Conservation (phyloP, 2,113 vertebrate genomes). For the Peucedramus taeniatus region DNA sequence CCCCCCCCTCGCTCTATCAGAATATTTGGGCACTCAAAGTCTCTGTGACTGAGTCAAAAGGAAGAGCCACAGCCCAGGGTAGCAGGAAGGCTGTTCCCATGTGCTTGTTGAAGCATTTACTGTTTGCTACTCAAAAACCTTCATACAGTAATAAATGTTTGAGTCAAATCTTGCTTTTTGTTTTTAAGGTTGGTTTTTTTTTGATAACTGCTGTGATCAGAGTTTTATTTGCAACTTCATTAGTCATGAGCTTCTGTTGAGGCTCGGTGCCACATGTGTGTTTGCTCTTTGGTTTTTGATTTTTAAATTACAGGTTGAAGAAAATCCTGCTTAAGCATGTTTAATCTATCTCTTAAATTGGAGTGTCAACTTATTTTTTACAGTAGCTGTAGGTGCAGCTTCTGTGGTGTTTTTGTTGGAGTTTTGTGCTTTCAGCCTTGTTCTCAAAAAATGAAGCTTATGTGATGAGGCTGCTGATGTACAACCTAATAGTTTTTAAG, state of each 20-base stretch:
- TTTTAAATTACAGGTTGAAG: constrained; percentile 46
- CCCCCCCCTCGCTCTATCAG: background rate
- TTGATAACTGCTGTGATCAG: constrained; percentile 2
- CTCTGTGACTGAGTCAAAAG: background rate
- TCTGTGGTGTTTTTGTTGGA: background rate
- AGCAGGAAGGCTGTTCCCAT: background rate
- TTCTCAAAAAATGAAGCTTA: background rate
- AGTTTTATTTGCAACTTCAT: constrained; percentile 7
- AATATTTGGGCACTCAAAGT: background rate
- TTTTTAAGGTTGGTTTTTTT: background rate
- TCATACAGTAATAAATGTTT: background rate
- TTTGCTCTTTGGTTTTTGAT: background rate
- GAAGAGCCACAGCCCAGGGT: background rate
- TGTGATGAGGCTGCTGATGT: background rate
- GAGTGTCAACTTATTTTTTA: background rate
- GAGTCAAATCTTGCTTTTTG: constrained; percentile 29
- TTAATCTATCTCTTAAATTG: constrained; percentile 10
- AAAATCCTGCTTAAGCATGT: constrained; percentile 46
- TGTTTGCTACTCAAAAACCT: background rate
- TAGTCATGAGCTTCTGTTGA: constrained; percentile 47
- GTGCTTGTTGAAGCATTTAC: background rate
- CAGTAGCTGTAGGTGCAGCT: background rate
- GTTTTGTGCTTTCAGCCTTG: background rate
- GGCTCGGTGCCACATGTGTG: constrained; percentile 23
- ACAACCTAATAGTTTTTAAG: background rate